phyloP scores from a whole-genome alignment of 2,797 vertebrate genomes.

The Halcyon chelicuti region DNA sequence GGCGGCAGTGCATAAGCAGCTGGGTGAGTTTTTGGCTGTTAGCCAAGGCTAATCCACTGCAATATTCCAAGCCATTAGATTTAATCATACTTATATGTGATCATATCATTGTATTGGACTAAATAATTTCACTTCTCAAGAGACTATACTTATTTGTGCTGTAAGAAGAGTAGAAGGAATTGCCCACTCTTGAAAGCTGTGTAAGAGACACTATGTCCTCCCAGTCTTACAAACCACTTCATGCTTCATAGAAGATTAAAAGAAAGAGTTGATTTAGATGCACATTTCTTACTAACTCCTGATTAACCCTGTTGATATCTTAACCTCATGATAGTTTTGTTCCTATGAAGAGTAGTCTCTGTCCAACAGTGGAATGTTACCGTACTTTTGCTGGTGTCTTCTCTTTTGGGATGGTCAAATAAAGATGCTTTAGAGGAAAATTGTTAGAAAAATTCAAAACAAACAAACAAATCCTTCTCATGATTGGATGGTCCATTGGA shows the following conservation, averaged over 20 bases:
- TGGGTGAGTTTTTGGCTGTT: too few species aligned
- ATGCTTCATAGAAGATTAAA: neutral
- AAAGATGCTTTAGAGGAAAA: neutral
- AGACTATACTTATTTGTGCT: too few species aligned
- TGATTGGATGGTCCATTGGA: neutral
- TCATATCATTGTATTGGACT: too few species aligned
- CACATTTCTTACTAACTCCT: neutral
- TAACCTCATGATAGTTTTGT: neutral
- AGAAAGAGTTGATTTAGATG: neutral
- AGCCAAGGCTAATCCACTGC: too few species aligned
- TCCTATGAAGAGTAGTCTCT: neutral
- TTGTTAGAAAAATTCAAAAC: neutral
- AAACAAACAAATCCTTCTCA: neutral
- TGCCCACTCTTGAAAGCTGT: neutral
- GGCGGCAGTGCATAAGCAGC: too few species aligned
- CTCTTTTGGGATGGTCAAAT: neutral
- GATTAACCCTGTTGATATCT: neutral
- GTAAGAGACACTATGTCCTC: neutral
- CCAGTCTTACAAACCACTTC: neutral
- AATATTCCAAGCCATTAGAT: too few species aligned
- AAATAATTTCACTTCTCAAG: too few species aligned
- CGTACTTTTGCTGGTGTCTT: neutral
- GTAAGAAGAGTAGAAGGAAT: neutral
- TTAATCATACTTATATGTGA: too few species aligned
- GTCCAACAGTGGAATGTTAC: neutral